phyloP scores from a whole-genome alignment of 2,113 vertebrate species.

The Mola mola region DNA sequence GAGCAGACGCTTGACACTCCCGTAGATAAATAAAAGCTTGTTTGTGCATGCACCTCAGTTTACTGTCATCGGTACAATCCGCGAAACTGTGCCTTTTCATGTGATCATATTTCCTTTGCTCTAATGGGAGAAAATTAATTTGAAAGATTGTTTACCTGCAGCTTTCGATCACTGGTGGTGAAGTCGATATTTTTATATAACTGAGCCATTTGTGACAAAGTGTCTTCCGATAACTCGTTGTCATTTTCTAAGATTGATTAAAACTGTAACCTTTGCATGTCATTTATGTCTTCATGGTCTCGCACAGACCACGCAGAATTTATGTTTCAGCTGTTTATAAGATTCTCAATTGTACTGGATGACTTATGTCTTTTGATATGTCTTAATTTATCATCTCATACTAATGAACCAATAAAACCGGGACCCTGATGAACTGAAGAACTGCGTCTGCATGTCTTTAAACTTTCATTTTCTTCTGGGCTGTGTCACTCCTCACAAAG shows the following conservation, averaged over 20 bases:
- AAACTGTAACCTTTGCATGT: constrained; percentile 26
- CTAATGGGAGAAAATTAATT: no score
- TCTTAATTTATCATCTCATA: constrained; percentile 58
- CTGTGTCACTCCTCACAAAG: constrained; percentile 27
- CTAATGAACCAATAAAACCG: constrained; percentile 67
- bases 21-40: constrained; percentile 9
- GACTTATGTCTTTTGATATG: constrained; percentile 41
- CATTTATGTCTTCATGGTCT: constrained; percentile 17
- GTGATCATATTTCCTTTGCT: constrained; percentile 8
- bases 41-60: constrained; percentile 14
- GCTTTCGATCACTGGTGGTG: neutral
- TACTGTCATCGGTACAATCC: constrained; percentile 9
- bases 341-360: constrained; percentile 11
- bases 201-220: constrained; percentile 31
- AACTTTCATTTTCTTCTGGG: neutral
- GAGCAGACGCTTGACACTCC: constrained; percentile 17
- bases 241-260: constrained; percentile 9
- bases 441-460: neutral
- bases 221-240: neutral
- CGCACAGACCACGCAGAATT: constrained; percentile 13
- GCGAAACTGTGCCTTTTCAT: constrained; percentile 44
- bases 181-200: neutral
- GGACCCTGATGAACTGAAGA: constrained; percentile 33
- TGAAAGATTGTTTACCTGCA: constrained; percentile 1
- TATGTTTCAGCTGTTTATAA: neutral